Evolutionary conservation across 2,797 vertebrate species (phyloP), one percentile per base, ranked within the genome.

Genomic region (Stomatorhinus walkeri): DNA sequence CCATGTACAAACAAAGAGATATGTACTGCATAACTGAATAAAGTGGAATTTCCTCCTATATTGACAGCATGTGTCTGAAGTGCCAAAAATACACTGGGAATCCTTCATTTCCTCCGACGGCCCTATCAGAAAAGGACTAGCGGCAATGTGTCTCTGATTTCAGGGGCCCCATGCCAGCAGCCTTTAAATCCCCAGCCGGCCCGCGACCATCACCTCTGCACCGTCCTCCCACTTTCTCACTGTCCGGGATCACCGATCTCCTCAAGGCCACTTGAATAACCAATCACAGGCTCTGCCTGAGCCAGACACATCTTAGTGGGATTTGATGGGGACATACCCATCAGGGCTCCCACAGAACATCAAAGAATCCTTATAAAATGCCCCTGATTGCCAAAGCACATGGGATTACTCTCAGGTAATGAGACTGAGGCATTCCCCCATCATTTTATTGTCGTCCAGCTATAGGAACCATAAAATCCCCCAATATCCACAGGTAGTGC

Each of bases 131-230:
- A 51, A 91, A 87, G 79, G 43, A 88, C 88, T 90, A 88, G 64
- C 88, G 87, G 68, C 91, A 92, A 92, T 89, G 90, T 92, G 91
- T 88, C 89, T 91, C 89, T 92, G 83, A 91, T 93, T 91, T 91
- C 86, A 76, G 49, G 48, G 88, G 88, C 89, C 87, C 89, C 85
- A 88, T 49, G 81, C 81, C 89, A 61, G 79, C 88, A 40, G 85
- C 46, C 43, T 81, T 68, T 85, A 85, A 89, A 64, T 68, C 61
- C 61, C 49, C 81, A 19, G 24, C n/a, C 32, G 19, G 28, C 85
- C 81, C 32, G 72, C 3, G 56, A 24, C 51, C 43, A 61, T 49
- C 51, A 87, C 91, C 88, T 32, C 19, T 61, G 88, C 87, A 59
- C 12, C 40, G 90, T 90, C 87, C 88, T 64, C 84, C 88, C 56